These are phyloP conservation scores for Eupithecia subumbrata DNA, from an alignment of 2,888 invertebrate species.

Conservation along the genomic window DNA sequence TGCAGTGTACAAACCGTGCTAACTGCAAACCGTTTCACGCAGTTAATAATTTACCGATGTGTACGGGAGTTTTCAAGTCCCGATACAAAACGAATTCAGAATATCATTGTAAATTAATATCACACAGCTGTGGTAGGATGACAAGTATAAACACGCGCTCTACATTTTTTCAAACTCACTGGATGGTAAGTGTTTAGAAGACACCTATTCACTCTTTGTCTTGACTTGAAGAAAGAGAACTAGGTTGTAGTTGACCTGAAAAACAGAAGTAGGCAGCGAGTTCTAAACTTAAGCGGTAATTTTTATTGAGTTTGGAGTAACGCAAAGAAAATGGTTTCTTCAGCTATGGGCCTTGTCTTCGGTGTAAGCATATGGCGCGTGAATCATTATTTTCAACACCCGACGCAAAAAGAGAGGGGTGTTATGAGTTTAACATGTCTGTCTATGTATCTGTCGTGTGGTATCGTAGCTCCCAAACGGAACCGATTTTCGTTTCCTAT, in stretches of 20 bases:
- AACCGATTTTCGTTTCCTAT: too few species aligned
- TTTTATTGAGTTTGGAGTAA: too few species aligned
- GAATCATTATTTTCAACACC: too few species aligned
- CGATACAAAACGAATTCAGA: slow-evolving; percentile 12
- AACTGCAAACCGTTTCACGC: slow-evolving; percentile 23
- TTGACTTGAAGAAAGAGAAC: not conserved
- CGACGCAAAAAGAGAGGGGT: too few species aligned
- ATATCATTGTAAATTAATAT: slow-evolving; percentile 20
- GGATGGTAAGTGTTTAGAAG: not conserved
- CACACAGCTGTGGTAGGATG: not conserved
- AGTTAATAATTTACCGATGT: slow-evolving; percentile 35
- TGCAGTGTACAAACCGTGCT: slow-evolving; percentile 9
- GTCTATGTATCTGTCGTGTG: too few species aligned
- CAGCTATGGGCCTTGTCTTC: not conserved
- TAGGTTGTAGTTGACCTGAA: too few species aligned
- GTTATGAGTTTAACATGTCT: too few species aligned
- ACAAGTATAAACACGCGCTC: too few species aligned
- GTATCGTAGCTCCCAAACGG: too few species aligned
- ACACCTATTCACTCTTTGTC: not conserved
- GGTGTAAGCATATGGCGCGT: not conserved
- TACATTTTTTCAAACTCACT: not conserved
- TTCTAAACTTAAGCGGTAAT: too few species aligned
- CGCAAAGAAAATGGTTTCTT: too few species aligned
- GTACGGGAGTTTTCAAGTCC: slow-evolving; percentile 28
- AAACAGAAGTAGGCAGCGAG: too few species aligned